Evolutionary conservation across 2,797 vertebrate genomes (phyloP), one percentile per base, ranked within the genome.

Genomic region (Petrocephalus sullivani): DNA sequence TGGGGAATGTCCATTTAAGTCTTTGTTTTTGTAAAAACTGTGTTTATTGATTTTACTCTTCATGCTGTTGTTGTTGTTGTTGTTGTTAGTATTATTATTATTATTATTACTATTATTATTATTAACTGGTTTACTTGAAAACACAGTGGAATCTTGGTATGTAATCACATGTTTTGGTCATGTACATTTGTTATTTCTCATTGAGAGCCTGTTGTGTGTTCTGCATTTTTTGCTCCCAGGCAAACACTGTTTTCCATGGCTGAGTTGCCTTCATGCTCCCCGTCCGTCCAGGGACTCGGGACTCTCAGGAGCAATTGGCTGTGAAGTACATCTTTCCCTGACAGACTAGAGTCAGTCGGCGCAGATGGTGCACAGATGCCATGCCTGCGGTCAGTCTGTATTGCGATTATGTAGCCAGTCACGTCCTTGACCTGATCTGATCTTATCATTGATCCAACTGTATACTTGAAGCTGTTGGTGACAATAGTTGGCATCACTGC

Each of bases 111-210:
- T 71, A 16, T 78, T 61, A 28, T 46, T 33, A 58, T 85, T 60
- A 41, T 67, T 86, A 88, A 87, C 88, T 89, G 90, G 89, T 91
- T 75, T 90, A 89, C 91, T 90, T 91, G 89, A 91, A 90, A 91
- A 37, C 41, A 87, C 84, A 7, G 78, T 58, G n/a, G 85, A 83
- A 51, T 86, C 49, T 87, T 85, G 19, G 88, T 83, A 58, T 87
- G 86, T 85, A 84, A 85, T 81, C 58, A 82, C 61, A 61, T 86
- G 41, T 78, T 78, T 78, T 78, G 37, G 14, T 78, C 0, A 0
- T 10, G 28, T 78, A 37, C 37, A 46, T 89, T 85, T 87, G 75
- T 84, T 71, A 33, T 87, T 84, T 84, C 82, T 87, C 85, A 87
- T 64, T 86, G 78, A 88, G 82, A 89, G 82, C 67, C n/a, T 89